phyloP scores from a whole-genome alignment of 2,113 vertebrate species.

The Platichthys stellatus region DNA sequence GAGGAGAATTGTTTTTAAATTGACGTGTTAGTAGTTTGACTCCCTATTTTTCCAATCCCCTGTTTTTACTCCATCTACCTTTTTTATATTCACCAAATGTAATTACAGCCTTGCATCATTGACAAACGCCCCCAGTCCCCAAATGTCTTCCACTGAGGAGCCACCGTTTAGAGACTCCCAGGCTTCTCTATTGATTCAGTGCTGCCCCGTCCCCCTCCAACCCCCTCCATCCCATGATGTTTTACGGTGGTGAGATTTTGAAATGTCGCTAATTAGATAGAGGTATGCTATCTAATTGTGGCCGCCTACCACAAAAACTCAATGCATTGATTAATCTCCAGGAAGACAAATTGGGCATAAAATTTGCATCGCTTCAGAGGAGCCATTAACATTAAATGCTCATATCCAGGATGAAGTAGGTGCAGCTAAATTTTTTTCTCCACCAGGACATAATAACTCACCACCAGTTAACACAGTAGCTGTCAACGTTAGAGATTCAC shows the following conservation, averaged over 20 bases:
- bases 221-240: neutral
- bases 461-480: neutral
- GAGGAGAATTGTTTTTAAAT: slow-evolving; percentile 6
- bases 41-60: neutral
- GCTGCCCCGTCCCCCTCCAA: neutral
- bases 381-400: slow-evolving; percentile 47
- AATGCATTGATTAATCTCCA: slow-evolving; percentile 7
- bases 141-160: neutral
- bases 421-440: neutral
- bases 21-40: neutral
- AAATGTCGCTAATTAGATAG: neutral
- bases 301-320: slow-evolving; percentile 10
- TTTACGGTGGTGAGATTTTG: too few species aligned
- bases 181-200: slow-evolving; percentile 12
- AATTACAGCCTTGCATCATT: slow-evolving; percentile 31
- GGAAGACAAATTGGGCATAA: slow-evolving; percentile 45
- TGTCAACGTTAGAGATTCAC: neutral
- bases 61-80: neutral
- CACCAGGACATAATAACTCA: slow-evolving; percentile 15
- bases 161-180: slow-evolving; percentile 1
- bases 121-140: neutral
- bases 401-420: slow-evolving; percentile 18
- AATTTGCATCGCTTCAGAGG: slow-evolving; percentile 27
- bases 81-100: slow-evolving; percentile 14
- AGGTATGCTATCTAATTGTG: slow-evolving; percentile 10